Evolutionary conservation across 1,140 invertebrate genomes (phyloP), one percentile per base, ranked within the genome.

Genomic region (Ylistrum balloti): DNA sequence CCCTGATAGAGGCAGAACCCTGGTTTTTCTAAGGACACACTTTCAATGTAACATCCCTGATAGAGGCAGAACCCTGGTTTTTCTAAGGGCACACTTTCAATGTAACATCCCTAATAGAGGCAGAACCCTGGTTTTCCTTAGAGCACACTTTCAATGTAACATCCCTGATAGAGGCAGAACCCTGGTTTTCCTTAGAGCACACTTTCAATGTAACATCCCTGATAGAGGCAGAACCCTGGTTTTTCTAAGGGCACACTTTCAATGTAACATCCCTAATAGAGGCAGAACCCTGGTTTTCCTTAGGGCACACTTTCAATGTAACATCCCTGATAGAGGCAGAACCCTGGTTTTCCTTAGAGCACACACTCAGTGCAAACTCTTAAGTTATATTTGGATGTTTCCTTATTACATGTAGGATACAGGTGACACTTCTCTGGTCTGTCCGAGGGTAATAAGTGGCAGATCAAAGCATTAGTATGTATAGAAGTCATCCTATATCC

Each of bases 381-480:
- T n/a, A n/a, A n/a, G n/a, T n/a, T n/a, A n/a, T n/a, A n/a, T n/a
- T n/a, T n/a, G n/a, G n/a, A n/a, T n/a, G n/a, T n/a, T n/a, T 56
- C 45, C 45, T 56, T 5, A 7, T 38, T 38, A 38, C 35, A 5
- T 5, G 35, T 38, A 38, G 35, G 35, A 9, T 45, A 45, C 41
- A 45, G 41, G 41, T 45, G 20, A 45, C 22, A 74, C 22, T 5
- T 28, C 56, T 28, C 22, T 17, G 17, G n/a, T 74, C 56, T 74
- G 56, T 74, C 56, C 5, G 56, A 74, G 2, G 9, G 45, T 56
- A 20, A 56, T 20, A 74, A 74, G 22, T n/a, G 22, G 22, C 5
- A 74, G 56, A 74, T 74, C 56, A 74, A 74, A 74, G 56, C 28
- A 74, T 74, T 5, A 74, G 22, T 74, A 28, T 74, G 56, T n/a